A percentile compares a stretch with the other conserved stretches of the same genome.
phyloP scores from a whole-genome alignment of 1,140 invertebrate genomes.

The Aphis craccivora region DNA sequence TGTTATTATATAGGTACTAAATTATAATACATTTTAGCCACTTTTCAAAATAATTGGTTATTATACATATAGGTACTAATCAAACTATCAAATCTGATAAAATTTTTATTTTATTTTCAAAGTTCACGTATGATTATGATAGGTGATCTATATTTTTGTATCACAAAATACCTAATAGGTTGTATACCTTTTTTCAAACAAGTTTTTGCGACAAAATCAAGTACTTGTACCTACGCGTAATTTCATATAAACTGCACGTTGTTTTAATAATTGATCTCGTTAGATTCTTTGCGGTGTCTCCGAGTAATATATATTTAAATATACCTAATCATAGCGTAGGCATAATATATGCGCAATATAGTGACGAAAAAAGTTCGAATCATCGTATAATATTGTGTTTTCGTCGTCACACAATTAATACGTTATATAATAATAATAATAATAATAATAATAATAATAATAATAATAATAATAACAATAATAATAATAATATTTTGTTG shows the following conservation, averaged over 20 bases:
- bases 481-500: neutral
- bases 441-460: neutral
- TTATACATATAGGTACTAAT: neutral
- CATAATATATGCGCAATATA: neutral
- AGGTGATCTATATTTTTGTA: neutral
- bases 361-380: conserved; percentile 35
- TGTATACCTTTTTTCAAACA: neutral
- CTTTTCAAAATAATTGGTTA: neutral
- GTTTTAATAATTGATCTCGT: neutral
- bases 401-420: neutral
- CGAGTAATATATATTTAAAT: conserved; percentile 1
- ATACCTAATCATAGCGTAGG: neutral
- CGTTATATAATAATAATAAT: neutral
- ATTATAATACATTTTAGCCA: neutral
- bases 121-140: neutral
- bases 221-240: neutral
- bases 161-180: neutral
- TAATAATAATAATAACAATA: neutral
- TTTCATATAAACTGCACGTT: neutral
- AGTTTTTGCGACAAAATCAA: neutral
- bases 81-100: neutral
- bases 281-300: neutral
- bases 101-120: neutral
- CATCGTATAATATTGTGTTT: conserved; percentile 45
- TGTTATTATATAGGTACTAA: neutral